phyloP scores from a whole-genome alignment of 2,113 vertebrate species.

The Chionodraco myersi region DNA sequence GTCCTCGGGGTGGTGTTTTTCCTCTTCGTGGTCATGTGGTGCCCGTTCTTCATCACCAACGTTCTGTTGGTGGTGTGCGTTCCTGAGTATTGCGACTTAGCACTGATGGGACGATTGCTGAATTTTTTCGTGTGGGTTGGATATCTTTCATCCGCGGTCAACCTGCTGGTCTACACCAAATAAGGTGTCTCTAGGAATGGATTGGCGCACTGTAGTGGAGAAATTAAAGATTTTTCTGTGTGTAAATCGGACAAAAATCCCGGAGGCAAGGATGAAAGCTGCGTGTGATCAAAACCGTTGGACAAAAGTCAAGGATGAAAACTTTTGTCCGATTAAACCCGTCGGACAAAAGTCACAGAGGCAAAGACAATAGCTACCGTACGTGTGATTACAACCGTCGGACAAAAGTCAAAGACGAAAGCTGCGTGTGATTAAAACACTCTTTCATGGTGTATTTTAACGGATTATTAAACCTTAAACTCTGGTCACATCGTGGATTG shows the following conservation, averaged over 20 bases:
- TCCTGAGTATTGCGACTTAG: slow-evolving; percentile 83
- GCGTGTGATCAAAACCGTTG: slow-evolving; percentile 51
- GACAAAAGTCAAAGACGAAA: slow-evolving; percentile 55
- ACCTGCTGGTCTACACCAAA: slow-evolving; percentile 95
- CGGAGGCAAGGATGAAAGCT: slow-evolving; percentile 60
- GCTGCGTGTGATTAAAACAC: slow-evolving; percentile 58
- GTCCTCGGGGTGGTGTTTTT: slow-evolving; percentile 98
- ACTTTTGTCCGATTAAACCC: slow-evolving; percentile 23
- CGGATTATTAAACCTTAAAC: not conserved
- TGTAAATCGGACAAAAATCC: not conserved
- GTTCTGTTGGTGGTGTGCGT: slow-evolving; percentile 92
- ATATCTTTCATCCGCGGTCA: slow-evolving; percentile 95
- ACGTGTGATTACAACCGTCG: no score
- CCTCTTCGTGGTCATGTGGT: slow-evolving; percentile 98
- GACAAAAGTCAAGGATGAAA: slow-evolving; percentile 56
- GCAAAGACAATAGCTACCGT: slow-evolving; percentile 43
- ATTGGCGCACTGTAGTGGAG: slow-evolving; percentile 17
- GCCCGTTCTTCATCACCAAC: slow-evolving; percentile 97
- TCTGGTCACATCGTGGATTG: slow-evolving; percentile 7
- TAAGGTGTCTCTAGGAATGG: slow-evolving; percentile 88
- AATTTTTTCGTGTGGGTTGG: slow-evolving; percentile 98
- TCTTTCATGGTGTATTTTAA: no score
- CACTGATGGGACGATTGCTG: slow-evolving; percentile 87
- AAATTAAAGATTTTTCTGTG: slow-evolving; percentile 18
- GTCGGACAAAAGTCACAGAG: not conserved